Evolutionary conservation across 2,888 invertebrate species (phyloP), one percentile per base, ranked within the genome.

Genomic region (Stenotaenia linearis): DNA sequence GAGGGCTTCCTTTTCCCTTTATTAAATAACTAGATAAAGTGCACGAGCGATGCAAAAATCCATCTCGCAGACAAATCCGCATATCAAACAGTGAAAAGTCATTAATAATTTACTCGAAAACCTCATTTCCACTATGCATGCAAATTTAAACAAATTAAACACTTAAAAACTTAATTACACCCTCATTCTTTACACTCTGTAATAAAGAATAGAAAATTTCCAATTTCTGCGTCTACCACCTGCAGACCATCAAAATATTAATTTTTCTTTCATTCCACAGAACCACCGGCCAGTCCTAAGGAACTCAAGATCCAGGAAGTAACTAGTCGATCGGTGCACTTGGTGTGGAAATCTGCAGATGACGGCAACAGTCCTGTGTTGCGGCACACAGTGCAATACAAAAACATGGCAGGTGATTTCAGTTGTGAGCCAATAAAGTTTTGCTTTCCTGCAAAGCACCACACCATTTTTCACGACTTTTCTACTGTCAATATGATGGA

Each of bases 371-470:
- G 78, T 21, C 78, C 78, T 7, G 50, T 78, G 25, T 15, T 78
- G 15, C 78, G 78, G 4, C 50, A 78, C 25, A 50, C 50, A 3
- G 30, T 78, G 0, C 78, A 78, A 21, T 78, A 78, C 78, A 78
- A 50, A 78, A 78, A 78, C 78, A 45, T 50, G 78, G 78, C 78
- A 78, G 78, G 78, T 78, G 35, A 78, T 74, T 74, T 74, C 75
- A 74, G 18, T 50, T 18, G 50, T 50, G 50, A 18, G 18, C 7
- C 50, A 50, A 50, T 50, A 18, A n/a, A 50, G 18, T 7, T 18
- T 50, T 50, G 32, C 32, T 32, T 32, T 32, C n/a, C n/a, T n/a
- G n/a, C n/a, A n/a, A n/a, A n/a, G n/a, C n/a, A n/a, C n/a, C n/a
- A n/a, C n/a, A n/a, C n/a, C n/a, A n/a, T 32, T 32, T 32, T 32